A percentile compares a stretch with the other conserved stretches of the same genome.
phyloP scores from a whole-genome alignment of 1,140 invertebrate genomes.

The Schlechtendalia chinensis region DNA sequence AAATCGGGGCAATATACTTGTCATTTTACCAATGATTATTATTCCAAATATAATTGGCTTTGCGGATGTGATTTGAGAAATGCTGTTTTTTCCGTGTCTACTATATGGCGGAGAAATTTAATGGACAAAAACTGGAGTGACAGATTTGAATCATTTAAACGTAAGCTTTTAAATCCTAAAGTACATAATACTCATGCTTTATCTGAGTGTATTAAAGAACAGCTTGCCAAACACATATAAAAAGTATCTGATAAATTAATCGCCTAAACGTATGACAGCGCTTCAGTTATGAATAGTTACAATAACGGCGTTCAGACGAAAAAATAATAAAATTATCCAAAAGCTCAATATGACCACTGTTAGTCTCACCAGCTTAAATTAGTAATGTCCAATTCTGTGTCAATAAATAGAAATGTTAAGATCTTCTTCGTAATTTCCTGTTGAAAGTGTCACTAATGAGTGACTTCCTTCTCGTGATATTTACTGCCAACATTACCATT shows the following conservation, averaged over 20 bases:
- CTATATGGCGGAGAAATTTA: too few species aligned
- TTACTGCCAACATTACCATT: too few species aligned
- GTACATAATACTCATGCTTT: neutral
- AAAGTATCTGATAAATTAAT: slow-evolving; percentile 1
- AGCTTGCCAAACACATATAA: neutral
- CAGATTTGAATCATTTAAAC: too few species aligned
- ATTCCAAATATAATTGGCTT: too few species aligned
- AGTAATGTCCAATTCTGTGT: neutral
- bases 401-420: slow-evolving; percentile 6
- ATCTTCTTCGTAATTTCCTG: too few species aligned
- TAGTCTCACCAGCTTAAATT: neutral
- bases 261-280: neutral
- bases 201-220: slow-evolving; percentile 10
- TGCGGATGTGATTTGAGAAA: too few species aligned
- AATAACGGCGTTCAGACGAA: slow-evolving; percentile 3
- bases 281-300: slow-evolving; percentile 31
- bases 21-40: too few species aligned
- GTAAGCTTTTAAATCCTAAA: neutral
- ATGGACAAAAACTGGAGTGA: too few species aligned
- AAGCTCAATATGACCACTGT: slow-evolving; percentile 7
- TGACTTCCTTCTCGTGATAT: too few species aligned
- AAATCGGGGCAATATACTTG: too few species aligned
- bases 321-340: slow-evolving; percentile 10
- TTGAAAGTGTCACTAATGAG: too few species aligned
- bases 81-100: too few species aligned